These are phyloP conservation scores for Myotis davidii DNA, from an alignment of 2,113 vertebrate genomes.

Conservation along the genomic window DNA sequence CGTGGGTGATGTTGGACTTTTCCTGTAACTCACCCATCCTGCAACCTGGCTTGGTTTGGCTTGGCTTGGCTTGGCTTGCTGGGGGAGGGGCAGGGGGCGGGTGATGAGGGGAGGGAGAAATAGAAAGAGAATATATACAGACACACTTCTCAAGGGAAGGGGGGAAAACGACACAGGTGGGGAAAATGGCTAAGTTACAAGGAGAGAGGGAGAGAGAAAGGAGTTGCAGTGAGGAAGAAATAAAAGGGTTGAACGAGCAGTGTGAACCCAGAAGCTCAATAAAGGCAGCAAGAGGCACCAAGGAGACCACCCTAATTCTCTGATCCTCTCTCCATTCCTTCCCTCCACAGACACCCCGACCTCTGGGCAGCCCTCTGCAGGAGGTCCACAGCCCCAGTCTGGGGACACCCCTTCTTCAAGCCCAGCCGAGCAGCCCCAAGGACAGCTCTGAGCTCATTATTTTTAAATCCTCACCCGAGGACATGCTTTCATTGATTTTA, in stretches of 20 bases:
- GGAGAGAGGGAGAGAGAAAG: neutral
- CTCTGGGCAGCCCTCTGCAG: neutral
- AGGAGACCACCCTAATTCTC: neutral
- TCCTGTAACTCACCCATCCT: neutral
- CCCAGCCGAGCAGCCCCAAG: neutral
- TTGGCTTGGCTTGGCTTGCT: no score
- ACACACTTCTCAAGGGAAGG: neutral
- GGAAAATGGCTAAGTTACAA: neutral
- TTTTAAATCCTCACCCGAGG: no score
- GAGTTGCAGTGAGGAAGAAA: neutral
- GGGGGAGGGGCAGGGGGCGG: rapidly evolving
- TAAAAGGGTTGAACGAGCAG: neutral
- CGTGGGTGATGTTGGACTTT: rapidly evolving
- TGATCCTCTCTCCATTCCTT: neutral
- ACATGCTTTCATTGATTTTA: no score
- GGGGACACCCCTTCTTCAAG: neutral
- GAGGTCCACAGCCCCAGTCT: no score
- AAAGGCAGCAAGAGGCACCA: neutral
- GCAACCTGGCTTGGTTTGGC: neutral
- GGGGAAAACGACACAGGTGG: neutral
- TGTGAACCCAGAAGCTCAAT: neutral
- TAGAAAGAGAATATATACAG: no score
- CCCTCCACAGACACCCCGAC: neutral
- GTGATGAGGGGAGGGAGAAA: neutral
- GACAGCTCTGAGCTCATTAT: neutral